These are phyloP conservation scores for Entomobrya multifasciata DNA, from an alignment of 2,888 invertebrate genomes.

Conservation along the genomic window DNA sequence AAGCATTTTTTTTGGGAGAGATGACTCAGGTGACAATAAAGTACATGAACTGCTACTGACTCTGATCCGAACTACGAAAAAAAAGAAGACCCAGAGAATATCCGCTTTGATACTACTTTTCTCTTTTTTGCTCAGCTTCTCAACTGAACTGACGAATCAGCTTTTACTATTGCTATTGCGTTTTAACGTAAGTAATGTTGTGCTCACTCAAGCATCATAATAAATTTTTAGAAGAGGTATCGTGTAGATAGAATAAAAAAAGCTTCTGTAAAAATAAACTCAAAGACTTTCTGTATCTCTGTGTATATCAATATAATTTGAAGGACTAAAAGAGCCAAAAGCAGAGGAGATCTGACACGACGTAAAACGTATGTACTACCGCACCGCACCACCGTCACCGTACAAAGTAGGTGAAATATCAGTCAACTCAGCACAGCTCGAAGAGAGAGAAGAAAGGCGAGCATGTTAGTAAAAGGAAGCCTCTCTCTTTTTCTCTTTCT, in stretches of 20 bases:
- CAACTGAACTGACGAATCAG: neutral
- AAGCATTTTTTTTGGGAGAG: neutral
- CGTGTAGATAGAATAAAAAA: slow-evolving; percentile 6
- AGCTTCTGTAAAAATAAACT: neutral
- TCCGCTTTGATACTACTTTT: neutral
- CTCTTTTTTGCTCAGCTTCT: too few relatives aligned
- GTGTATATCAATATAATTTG: neutral
- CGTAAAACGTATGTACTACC: too few relatives aligned
- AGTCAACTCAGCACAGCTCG: neutral
- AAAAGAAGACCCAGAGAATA: neutral
- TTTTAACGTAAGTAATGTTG: neutral
- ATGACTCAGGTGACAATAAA: slow-evolving; percentile 34
- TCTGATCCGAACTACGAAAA: too few relatives aligned
- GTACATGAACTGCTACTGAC: neutral
- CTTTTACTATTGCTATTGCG: neutral
- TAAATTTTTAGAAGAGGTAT: slow-evolving; percentile 10
- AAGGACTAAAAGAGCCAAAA: neutral
- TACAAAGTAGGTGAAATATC: neutral
- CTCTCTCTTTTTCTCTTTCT: neutral
- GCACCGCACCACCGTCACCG: too few relatives aligned
- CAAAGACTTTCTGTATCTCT: neutral
- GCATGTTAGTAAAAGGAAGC: slow-evolving; percentile 8
- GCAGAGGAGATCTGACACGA: too few relatives aligned
- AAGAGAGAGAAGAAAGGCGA: neutral
- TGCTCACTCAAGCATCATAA: slow-evolving; percentile 20